phyloP scores from a whole-genome alignment of 2,113 vertebrate species.

The Paramormyrops kingsleyae region DNA sequence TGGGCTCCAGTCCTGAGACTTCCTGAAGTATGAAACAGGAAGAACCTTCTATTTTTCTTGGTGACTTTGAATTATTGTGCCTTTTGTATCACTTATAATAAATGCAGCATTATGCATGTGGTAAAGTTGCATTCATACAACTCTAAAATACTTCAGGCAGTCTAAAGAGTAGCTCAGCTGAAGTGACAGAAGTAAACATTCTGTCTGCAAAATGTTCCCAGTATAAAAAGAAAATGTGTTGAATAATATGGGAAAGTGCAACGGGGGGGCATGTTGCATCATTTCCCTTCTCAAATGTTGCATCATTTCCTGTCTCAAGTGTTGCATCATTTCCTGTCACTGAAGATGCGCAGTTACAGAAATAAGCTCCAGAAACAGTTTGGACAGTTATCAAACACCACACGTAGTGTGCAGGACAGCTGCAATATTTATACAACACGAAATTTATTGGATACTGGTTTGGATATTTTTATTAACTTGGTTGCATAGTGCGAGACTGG shows the following conservation, averaged over 20 bases:
- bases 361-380: neutral
- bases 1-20: neutral
- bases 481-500: neutral
- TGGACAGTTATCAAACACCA: neutral
- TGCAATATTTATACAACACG: conserved; percentile 5
- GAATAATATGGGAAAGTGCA: neutral
- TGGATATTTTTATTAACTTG: conserved; percentile 4
- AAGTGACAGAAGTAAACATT: neutral
- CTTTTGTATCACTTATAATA: neutral
- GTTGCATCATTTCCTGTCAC: neutral
- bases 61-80: neutral
- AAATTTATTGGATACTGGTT: neutral
- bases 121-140: neutral
- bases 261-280: neutral
- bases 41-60: neutral
- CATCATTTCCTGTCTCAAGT: neutral
- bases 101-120: neutral
- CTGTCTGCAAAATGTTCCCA: neutral
- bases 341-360: neutral
- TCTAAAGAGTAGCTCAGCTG: neutral
- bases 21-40: neutral
- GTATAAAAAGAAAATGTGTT: neutral
- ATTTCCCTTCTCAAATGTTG: neutral
- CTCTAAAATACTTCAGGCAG: neutral
- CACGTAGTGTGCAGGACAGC: neutral